Base-by-base conservation (phyloP, 92 coral and sea anemone species). In the Scolanthus callimorphus region DNA sequence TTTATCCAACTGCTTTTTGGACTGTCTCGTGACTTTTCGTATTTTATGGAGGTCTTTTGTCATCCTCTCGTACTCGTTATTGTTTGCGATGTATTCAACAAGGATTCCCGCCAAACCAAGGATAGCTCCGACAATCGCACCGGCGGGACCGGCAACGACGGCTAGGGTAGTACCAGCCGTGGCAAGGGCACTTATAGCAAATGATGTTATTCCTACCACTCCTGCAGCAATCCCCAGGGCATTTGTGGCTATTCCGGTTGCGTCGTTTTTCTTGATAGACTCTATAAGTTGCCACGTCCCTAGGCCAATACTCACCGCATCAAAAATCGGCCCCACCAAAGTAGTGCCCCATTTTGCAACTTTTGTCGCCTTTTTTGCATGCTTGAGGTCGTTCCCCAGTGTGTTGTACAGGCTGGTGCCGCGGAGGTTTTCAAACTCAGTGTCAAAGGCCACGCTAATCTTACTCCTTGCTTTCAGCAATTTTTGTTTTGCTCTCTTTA, bases 81-180 rank as follows among this genome's bases (percentile, higher is more conserved):
- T 19, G 21, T 20, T 19, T 2, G 27, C 27, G 17, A 61, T 11
- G 26, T 41, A 23, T 0, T 61, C 67, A 29, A 61, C 34, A 12
- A 61, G 12, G 12, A 61, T 61, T 23, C 53, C 13, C 3, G 67
- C 67, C 25, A 61, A 34, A 1, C 30, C 27, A 17, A 61, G 37
- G 13, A 61, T 8, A 11, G 30, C 27, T 17, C 67, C 67, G 3
- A 61, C 28, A 24, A 61, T 41, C 25, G 56, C 67, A 2, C 67
- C 67, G 8, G 46, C 67, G 0, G 67, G 67, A 43, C 67, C 67
- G 10, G 67, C 67, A 2, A 61, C 67, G 1, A 55, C 67, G 2
- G 67, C 67, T 34, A 61, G 29, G 0, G 67, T 60, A 20, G 30
- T 13, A 2, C 67, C 67, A 3, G 56, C 51, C 4, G 67, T 61